phyloP scores from a whole-genome alignment of 2,113 vertebrate genomes.

The Chroicocephalus ridibundus region DNA sequence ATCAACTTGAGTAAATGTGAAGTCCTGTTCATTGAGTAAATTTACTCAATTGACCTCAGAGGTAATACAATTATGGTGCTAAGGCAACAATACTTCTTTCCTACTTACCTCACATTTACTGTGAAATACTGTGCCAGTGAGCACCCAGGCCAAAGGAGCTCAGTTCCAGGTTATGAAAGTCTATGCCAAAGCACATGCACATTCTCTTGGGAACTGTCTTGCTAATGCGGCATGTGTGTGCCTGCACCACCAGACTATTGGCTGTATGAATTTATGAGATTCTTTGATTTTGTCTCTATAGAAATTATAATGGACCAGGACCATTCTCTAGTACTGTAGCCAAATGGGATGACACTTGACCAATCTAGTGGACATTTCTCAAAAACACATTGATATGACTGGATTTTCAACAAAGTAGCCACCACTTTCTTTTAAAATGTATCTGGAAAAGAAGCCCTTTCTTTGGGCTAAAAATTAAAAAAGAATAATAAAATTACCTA shows the following conservation, averaged over 20 bases:
- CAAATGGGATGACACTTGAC: neutral
- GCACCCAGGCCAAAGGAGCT: neutral
- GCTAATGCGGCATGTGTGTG: neutral
- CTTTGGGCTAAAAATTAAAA: neutral
- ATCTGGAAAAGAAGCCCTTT: neutral
- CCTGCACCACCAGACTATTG: neutral
- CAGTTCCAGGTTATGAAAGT: neutral
- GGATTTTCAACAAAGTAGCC: neutral
- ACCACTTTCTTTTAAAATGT: neutral
- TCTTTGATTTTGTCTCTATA: neutral
- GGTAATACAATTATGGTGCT: neutral
- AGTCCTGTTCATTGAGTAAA: neutral
- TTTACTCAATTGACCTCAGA: neutral
- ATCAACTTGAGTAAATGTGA: neutral
- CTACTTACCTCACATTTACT: neutral
- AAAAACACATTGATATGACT: neutral
- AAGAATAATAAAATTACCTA: neutral
- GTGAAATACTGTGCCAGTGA: neutral
- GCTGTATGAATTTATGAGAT: neutral
- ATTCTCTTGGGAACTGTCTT: neutral
- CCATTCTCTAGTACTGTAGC: neutral
- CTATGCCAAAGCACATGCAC: neutral
- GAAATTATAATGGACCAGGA: neutral
- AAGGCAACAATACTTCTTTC: neutral
- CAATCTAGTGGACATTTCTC: neutral